Evolutionary conservation across 2,797 vertebrate genomes (phyloP).

Genomic region (Sebastes vulpes): DNA sequence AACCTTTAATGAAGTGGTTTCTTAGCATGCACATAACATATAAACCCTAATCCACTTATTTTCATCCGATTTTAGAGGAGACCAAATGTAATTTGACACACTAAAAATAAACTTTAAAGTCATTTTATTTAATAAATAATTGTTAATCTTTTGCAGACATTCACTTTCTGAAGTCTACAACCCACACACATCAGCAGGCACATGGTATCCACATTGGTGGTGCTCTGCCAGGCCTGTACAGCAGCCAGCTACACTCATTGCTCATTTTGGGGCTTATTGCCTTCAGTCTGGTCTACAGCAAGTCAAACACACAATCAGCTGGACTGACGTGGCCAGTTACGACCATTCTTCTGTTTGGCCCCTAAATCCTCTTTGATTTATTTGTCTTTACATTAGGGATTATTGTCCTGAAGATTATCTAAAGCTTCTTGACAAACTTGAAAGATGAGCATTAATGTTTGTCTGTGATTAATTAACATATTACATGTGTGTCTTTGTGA

Average conservation of each 20-base stretch:
- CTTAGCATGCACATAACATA: not conserved
- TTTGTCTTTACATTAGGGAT: not conserved
- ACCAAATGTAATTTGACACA: not conserved
- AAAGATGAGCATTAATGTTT: not conserved
- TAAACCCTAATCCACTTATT: not conserved
- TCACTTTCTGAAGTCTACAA: not conserved
- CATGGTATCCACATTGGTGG: slow-evolving; percentile 24
- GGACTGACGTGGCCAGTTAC: not conserved
- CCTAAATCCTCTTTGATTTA: not conserved
- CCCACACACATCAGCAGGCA: slow-evolving; percentile 2
- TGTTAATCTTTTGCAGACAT: slow-evolving; percentile 3
- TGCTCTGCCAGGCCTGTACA: not conserved
- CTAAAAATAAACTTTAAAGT: not conserved
- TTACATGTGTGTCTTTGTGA: not conserved
- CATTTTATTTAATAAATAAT: not conserved
- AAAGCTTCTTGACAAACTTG: not conserved
- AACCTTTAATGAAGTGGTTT: not conserved
- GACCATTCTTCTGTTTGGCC: not conserved
- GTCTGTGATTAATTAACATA: not conserved
- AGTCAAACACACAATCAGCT: not conserved
- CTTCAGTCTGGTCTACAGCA: not conserved
- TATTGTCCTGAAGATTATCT: not conserved
- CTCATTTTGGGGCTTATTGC: not conserved
- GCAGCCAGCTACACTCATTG: not conserved
- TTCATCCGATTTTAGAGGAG: not conserved